Conservation (phyloP, 2,797 vertebrate genomes). For the Muscicapa striata region DNA sequence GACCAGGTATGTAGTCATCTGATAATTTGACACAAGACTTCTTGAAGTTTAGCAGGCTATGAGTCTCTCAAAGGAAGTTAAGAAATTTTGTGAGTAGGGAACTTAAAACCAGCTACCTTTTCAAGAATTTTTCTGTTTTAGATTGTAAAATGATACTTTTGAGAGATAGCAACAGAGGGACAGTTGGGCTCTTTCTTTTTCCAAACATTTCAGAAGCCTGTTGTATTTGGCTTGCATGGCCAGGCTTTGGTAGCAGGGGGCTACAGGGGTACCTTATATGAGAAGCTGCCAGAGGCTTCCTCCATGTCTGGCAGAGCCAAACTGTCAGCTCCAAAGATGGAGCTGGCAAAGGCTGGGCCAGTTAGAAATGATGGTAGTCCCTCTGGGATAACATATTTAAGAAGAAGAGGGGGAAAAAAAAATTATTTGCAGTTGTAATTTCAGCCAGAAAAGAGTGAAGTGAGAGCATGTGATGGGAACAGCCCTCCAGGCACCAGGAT, state of each 20-base stretch:
- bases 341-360: background rate
- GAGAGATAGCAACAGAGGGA: background rate
- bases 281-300: too few relatives aligned
- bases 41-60: background rate
- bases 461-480: background rate
- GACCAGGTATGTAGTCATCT: background rate
- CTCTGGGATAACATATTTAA: background rate
- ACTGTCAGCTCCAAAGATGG: background rate
- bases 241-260: background rate
- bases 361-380: background rate
- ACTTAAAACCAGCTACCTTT: background rate
- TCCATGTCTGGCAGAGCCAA: background rate
- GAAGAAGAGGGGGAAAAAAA: background rate
- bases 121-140: background rate
- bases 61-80: background rate
- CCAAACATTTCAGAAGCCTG: background rate
- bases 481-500: background rate
- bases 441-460: background rate
- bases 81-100: background rate
- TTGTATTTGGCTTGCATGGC: background rate
- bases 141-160: background rate
- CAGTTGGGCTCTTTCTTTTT: background rate
- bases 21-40: background rate
- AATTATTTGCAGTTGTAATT: background rate
- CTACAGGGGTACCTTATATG: background rate